phyloP scores from a whole-genome alignment of 1,140 invertebrate genomes.

The Ceratitis capitata region DNA sequence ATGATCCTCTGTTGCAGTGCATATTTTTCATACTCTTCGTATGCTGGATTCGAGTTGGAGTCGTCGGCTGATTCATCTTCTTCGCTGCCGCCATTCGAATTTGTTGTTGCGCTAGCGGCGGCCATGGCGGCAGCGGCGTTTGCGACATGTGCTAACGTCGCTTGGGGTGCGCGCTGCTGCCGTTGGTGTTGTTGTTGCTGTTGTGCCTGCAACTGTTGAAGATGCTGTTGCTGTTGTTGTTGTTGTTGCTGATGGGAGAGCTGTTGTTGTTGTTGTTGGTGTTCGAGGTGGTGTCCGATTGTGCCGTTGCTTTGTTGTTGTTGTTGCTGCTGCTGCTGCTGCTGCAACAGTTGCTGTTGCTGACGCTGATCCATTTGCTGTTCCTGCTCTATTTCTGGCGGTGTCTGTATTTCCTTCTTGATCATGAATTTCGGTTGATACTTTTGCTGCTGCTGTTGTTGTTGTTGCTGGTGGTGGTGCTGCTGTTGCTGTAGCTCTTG shows the following conservation, averaged over 20 bases:
- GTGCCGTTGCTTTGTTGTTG: constrained; percentile 36
- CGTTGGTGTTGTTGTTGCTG: constrained; percentile 2
- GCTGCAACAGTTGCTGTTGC: not conserved
- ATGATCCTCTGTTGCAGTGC: not conserved
- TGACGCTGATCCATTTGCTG: constrained; percentile 3
- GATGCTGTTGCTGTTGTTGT: not conserved
- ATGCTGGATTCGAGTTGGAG: constrained; percentile 38
- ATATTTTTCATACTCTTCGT: constrained; percentile 3
- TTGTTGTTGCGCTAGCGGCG: not conserved
- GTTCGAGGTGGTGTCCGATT: not conserved
- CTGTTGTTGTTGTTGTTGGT: constrained; percentile 40
- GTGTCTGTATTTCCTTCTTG: not conserved
- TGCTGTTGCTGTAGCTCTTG: constrained; percentile 47
- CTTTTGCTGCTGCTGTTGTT: constrained; percentile 43
- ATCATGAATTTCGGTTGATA: constrained; percentile 33
- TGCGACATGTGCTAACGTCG: not conserved
- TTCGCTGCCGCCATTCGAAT: constrained; percentile 36
- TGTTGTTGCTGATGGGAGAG: constrained; percentile 45
- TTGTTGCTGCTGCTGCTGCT: constrained; percentile 19
- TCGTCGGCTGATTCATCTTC: constrained; percentile 38
- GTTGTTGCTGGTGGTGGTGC: constrained; percentile 46
- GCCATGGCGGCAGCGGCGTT: constrained; percentile 6
- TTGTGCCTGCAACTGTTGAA: constrained; percentile 18
- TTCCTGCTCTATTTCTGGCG: not conserved
- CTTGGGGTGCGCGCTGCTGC: not conserved